Evolutionary conservation across 2,888 invertebrate genomes (phyloP).

Genomic region (Drosophila anomelani): DNA sequence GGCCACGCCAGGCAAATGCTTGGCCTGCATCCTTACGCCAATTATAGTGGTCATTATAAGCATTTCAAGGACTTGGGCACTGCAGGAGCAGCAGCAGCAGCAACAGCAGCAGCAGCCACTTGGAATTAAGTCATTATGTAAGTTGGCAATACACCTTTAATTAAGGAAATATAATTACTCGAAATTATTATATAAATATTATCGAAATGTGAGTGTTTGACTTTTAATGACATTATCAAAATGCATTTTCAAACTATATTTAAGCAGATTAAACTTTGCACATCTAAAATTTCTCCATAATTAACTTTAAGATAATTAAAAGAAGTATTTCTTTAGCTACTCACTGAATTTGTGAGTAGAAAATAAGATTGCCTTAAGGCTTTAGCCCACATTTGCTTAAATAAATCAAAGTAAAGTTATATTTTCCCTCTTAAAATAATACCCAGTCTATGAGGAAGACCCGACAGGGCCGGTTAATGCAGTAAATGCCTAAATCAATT

Average conservation of each 20-base stretch:
- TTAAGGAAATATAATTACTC: not conserved
- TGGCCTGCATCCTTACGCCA: slow-evolving; percentile 20
- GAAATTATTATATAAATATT: not conserved
- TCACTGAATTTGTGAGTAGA: not conserved
- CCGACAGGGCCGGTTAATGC: slow-evolving; percentile 56
- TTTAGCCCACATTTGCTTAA: not conserved
- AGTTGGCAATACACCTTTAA: slow-evolving; percentile 39
- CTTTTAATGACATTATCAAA: not conserved
- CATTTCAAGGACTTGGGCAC: slow-evolving; percentile 41
- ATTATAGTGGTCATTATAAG: slow-evolving; percentile 38
- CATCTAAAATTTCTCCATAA: not conserved
- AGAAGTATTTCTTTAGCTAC: not conserved
- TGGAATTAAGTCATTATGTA: slow-evolving; percentile 66
- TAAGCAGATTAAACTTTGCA: not conserved
- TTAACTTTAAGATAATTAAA: not conserved
- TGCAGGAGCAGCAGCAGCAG: slow-evolving; percentile 35
- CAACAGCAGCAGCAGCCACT: slow-evolving; percentile 11
- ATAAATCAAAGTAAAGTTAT: slow-evolving; percentile 60
- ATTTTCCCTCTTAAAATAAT: slow-evolving; percentile 1
- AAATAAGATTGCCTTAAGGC: not conserved
- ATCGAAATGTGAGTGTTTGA: not conserved
- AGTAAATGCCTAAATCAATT: slow-evolving; percentile 76
- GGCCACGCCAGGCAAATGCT: slow-evolving; percentile 47
- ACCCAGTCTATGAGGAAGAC: slow-evolving; percentile 44
- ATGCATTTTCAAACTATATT: not conserved